Base-by-base conservation (phyloP, 2,113 vertebrate species). In the Sus scrofa region DNA sequence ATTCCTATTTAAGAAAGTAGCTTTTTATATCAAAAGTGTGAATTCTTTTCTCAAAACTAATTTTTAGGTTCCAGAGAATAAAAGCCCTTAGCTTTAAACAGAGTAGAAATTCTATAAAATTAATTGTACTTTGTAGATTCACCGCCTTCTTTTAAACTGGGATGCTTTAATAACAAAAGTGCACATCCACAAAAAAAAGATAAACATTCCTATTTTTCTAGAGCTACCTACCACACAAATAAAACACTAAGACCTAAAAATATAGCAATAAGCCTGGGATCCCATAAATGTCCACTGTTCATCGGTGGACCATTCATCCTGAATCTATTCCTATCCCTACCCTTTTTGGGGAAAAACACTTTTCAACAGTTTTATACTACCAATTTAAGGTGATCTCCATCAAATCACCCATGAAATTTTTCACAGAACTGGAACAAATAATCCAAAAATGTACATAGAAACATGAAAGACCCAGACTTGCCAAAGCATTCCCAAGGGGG, bases 111-210 rank as follows among this genome's bases (percentile, higher is more conserved):
- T 74, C 9, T 68, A 32, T 39, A 52, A 87, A 58, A 85, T 71
- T 62, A 85, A 78, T 89, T 92, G 79, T 18, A 65, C 15, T 34
- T 88, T 79, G 65, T 71, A 85, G 26, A 91, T 44, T 95, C 18
- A 44, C 8, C 34, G 54, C 18, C 22, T 81, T 11, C 26, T 70
- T 75, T 79, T 54, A 94, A 78, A 50, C 26, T 16, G 94, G 77
- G 71, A 70, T 32, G 16, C 15, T 93, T 91, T 91, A 77, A 54
- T 71, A 79, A 96, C 6, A 15, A 67, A 70, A 87, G 34, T 60
- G 5, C 6, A 84, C 50, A 77, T 44, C 62, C 34, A 39, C 74
- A 70, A 58, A 65, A 65, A 65, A 89, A 54, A 15, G 52, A 75
- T 44, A 30, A 87, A 58, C 18, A 11, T 67, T 58, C 27, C 68